These are phyloP conservation scores for Apamea crenata DNA, from an alignment of 2,888 invertebrate genomes.

Conservation along the genomic window DNA sequence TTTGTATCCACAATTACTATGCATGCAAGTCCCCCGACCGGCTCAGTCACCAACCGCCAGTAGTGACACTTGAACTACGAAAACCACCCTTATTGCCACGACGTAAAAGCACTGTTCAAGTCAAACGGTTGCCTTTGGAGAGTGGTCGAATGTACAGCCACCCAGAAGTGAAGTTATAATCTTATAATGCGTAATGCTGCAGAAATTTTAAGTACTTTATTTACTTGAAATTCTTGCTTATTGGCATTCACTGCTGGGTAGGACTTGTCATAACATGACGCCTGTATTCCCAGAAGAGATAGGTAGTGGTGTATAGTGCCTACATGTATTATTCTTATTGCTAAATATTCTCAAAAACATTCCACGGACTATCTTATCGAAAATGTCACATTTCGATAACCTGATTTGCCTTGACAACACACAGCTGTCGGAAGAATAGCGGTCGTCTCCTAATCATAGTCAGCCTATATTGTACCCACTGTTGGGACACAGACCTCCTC, in stretches of 20 bases:
- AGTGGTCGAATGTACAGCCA: constrained; percentile 28
- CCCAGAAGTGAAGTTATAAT: constrained; percentile 34
- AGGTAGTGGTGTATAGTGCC: neutral
- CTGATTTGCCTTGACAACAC: too few relatives aligned
- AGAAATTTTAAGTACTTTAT: constrained; percentile 25
- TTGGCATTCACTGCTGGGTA: neutral
- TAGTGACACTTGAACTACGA: neutral
- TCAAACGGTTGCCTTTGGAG: neutral
- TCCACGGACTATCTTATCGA: too few relatives aligned
- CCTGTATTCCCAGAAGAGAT: neutral
- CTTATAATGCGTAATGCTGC: constrained; percentile 22
- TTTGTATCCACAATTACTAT: constrained; percentile 31
- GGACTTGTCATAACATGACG: neutral
- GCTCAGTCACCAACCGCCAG: neutral
- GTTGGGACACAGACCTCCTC: too few relatives aligned
- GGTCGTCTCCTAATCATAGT: too few relatives aligned
- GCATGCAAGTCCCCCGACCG: constrained; percentile 9
- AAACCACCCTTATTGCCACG: constrained; percentile 1
- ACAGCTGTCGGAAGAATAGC: too few relatives aligned
- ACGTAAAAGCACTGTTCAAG: neutral
- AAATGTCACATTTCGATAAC: too few relatives aligned
- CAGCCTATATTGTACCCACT: too few relatives aligned
- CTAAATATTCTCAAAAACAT: too few relatives aligned
- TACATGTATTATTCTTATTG: neutral
- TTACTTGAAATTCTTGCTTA: constrained; percentile 1